A percentile compares a stretch with the other conserved stretches of the same genome.
These are phyloP conservation scores for Microctenopoma stevenorrisi DNA, from an alignment of 2,797 vertebrate genomes.

Conservation along the genomic window DNA sequence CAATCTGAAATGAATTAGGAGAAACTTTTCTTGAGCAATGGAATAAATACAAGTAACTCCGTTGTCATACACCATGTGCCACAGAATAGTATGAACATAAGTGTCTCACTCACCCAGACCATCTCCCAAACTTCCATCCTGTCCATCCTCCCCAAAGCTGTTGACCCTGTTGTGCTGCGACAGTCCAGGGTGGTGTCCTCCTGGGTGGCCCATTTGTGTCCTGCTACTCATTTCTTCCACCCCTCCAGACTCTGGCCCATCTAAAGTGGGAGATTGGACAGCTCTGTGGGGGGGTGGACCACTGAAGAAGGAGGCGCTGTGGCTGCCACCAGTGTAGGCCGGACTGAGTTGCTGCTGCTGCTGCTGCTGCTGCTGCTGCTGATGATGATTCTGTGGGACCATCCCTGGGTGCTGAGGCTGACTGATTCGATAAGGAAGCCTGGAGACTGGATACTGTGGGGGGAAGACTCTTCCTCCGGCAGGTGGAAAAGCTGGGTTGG, in stretches of 20 bases:
- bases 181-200: slow-evolving; percentile 76
- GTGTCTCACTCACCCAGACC: slow-evolving; percentile 86
- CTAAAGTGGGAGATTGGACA: slow-evolving; percentile 90
- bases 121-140: slow-evolving; percentile 88
- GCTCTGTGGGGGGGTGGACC: slow-evolving; percentile 85
- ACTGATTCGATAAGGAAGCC: slow-evolving; percentile 86
- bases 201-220: slow-evolving; percentile 74
- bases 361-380: slow-evolving; percentile 86
- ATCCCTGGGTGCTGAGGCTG: slow-evolving; percentile 83
- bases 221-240: slow-evolving; percentile 86
- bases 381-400: slow-evolving; percentile 62
- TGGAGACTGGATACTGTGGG: slow-evolving; percentile 88
- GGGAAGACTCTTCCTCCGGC: slow-evolving; percentile 81
- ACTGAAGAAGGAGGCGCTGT: slow-evolving; percentile 89
- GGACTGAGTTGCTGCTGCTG: slow-evolving; percentile 89
- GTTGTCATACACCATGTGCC: too few species aligned
- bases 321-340: slow-evolving; percentile 85
- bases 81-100: too few species aligned
- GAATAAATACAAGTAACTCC: too few species aligned
- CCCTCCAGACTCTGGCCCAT: slow-evolving; percentile 86
- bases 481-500: slow-evolving; percentile 85
- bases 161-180: slow-evolving; percentile 89
- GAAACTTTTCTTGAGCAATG: too few species aligned
- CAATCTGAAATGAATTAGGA: too few species aligned
- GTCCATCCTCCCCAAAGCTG: slow-evolving; percentile 92